phyloP scores from a whole-genome alignment of 2,888 invertebrate species.

The Argyra leucocephala region DNA sequence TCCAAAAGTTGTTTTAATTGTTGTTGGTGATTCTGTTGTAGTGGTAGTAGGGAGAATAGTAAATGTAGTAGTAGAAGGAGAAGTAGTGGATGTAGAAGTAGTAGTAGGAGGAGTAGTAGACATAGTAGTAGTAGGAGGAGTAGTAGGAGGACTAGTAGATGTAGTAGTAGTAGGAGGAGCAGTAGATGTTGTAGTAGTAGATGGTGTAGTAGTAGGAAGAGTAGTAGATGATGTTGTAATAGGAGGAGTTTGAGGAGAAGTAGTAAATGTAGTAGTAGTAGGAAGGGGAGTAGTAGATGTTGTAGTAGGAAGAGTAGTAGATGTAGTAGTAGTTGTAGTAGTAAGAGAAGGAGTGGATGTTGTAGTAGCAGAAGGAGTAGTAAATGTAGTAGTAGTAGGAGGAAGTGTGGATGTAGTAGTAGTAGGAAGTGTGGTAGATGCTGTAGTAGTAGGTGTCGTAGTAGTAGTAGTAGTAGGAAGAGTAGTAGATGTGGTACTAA shows the following conservation, averaged over 20 bases:
- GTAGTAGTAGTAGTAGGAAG: slow-evolving; percentile 14
- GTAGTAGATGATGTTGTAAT: slow-evolving; percentile 7
- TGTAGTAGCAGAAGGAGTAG: slow-evolving; percentile 13
- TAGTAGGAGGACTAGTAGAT: slow-evolving; percentile 14
- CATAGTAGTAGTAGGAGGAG: slow-evolving; percentile 18
- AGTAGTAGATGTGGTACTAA: slow-evolving; percentile 25
- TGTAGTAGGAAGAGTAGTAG: too few relatives aligned
- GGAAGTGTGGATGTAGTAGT: slow-evolving; percentile 15
- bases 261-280: slow-evolving; percentile 13
- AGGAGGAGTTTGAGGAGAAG: slow-evolving; percentile 4
- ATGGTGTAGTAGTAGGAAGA: neutral
- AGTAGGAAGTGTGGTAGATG: too few relatives aligned
- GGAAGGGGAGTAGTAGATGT: slow-evolving; percentile 15
- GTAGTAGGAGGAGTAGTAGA: too few relatives aligned
- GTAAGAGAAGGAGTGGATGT: slow-evolving; percentile 7
- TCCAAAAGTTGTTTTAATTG: neutral
- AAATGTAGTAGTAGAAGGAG: slow-evolving; percentile 9
- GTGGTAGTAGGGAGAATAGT: slow-evolving; percentile 13
- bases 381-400: slow-evolving; percentile 9
- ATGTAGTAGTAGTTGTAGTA: slow-evolving; percentile 2
- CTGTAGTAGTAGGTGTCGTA: slow-evolving; percentile 18
- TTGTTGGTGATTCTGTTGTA: slow-evolving; percentile 6
- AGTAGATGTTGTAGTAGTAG: slow-evolving; percentile 1
- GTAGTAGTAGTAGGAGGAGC: slow-evolving; percentile 25
- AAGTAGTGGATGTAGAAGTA: slow-evolving; percentile 15